Evolutionary conservation across 2,113 vertebrate species (phyloP), one percentile per base, ranked within the genome.

Genomic region (Strix uralensis): DNA sequence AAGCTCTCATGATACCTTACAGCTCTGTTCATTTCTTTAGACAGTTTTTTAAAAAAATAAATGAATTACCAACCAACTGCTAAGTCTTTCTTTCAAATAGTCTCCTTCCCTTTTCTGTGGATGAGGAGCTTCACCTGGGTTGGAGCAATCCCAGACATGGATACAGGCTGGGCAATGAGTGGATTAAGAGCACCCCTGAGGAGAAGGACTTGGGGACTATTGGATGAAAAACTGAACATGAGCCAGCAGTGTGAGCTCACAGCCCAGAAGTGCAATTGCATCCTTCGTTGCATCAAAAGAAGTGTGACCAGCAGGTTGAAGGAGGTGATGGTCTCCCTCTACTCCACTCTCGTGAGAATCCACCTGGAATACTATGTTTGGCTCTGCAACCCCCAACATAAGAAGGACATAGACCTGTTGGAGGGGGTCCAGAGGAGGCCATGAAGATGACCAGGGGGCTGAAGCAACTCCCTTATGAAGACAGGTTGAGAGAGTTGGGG

Each of bases 241-340:
- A 29, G 15, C 5, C 5, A 6, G 10, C 22, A 61, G 36, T 20
- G 23, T 65, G 25, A 2, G 0, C 15, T 55, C 8, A 3, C 40
- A 65, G 34, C 11, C 51, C 27, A 65, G 27, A 67, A 77, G n/a
- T 22, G 3, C 13, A 72, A 8, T 4, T 1, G 1, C 25, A 54
- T 18, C 38, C 21, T 32, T 13, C 36, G 14, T 23, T 63, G 15
- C 12, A 40, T 51, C 58, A 42, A 81, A 62, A 61, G 7, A 62
- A 61, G 7, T 2, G 2, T 72, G 58, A 2, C 8, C n/a, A 65
- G 23, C 8, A 73, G n/a, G 29, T 47, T 3, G 0, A 72, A 20
- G 16, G 23, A 65, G 11, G 15, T n/a, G 22, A n/a, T 49, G 47
- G 10, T 73, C 1, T 4, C 30, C 16, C 15, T 70, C 32, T 54